A percentile compares a stretch with the other conserved stretches of the same genome.
Conservation (phyloP, 2,113 vertebrate genomes). For the Tamias sibiricus region DNA sequence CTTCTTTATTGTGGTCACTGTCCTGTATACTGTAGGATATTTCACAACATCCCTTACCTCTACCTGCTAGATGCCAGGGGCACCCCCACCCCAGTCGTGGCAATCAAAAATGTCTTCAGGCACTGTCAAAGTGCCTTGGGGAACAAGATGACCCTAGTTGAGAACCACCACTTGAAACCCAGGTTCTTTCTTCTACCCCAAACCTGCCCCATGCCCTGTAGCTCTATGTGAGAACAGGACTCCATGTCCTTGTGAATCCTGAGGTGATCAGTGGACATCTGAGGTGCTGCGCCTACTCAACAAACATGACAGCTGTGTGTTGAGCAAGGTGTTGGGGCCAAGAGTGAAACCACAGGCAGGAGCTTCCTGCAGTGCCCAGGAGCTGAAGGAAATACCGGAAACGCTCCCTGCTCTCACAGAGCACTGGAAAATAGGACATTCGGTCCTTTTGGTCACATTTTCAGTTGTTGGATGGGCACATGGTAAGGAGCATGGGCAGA, state of each 20-base stretch:
- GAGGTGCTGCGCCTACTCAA: fast-evolving
- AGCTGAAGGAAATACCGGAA: background rate
- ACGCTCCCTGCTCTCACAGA: background rate
- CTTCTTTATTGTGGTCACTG: background rate
- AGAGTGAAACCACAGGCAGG: background rate
- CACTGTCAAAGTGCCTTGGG: background rate
- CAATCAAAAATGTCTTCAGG: background rate
- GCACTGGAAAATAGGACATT: no score
- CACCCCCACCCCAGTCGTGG: fast-evolving
- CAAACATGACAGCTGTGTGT: fast-evolving
- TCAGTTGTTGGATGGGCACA: background rate
- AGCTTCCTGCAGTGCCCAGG: background rate
- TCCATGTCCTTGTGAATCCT: background rate
- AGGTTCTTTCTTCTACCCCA: background rate
- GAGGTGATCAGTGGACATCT: background rate
- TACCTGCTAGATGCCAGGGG: background rate
- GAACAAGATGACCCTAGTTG: background rate
- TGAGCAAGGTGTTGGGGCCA: background rate
- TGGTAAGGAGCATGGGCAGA: background rate
- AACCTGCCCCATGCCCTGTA: background rate
- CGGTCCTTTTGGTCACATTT: background rate
- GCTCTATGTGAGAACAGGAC: fast-evolving
- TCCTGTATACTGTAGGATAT: background rate
- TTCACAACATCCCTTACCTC: background rate
- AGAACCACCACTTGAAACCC: background rate